Conservation (phyloP, 2,888 invertebrate species). For the Coelinius sp. region DNA sequence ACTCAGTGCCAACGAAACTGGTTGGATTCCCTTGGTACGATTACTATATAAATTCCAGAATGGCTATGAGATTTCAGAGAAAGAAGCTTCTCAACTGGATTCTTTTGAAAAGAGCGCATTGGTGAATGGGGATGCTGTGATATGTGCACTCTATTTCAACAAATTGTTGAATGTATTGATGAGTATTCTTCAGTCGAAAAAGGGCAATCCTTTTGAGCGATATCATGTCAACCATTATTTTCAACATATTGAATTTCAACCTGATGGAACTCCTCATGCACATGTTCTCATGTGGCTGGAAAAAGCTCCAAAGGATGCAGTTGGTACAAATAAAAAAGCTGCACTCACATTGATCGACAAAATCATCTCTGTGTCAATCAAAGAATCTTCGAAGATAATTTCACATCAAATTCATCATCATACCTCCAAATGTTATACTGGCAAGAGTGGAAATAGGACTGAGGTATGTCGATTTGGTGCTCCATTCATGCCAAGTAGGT, state of each 20-base stretch:
- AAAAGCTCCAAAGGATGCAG: conserved; percentile 53
- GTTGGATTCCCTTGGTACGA: conserved; percentile 61
- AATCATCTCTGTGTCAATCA: conserved; percentile 51
- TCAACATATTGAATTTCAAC: conserved; percentile 64
- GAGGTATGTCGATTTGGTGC: conserved; percentile 60
- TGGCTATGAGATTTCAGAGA: conserved; percentile 23
- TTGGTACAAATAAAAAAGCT: conserved; percentile 1
- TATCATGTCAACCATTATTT: conserved; percentile 59
- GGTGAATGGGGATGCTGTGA: conserved; percentile 53
- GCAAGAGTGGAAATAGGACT: conserved; percentile 39
- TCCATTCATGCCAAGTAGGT: conserved; percentile 56
- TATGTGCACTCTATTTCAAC: conserved; percentile 60
- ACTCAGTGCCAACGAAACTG: conserved; percentile 67
- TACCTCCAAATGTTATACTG: conserved; percentile 59
- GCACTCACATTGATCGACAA: conserved; percentile 55
- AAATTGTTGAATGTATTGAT: conserved; percentile 60
- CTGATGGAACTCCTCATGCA: conserved; percentile 66
- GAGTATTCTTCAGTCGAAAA: conserved; percentile 55
- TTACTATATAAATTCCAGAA: conserved; percentile 58
- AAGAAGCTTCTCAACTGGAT: conserved; percentile 24
- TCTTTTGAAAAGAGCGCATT: conserved; percentile 43
- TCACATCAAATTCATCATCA: conserved; percentile 57
- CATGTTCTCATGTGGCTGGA: conserved; percentile 67
- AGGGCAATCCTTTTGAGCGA: conserved; percentile 57
- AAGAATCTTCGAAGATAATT: conserved; percentile 53